phyloP scores from a whole-genome alignment of 2,888 invertebrate genomes.

The Boloria selene region DNA sequence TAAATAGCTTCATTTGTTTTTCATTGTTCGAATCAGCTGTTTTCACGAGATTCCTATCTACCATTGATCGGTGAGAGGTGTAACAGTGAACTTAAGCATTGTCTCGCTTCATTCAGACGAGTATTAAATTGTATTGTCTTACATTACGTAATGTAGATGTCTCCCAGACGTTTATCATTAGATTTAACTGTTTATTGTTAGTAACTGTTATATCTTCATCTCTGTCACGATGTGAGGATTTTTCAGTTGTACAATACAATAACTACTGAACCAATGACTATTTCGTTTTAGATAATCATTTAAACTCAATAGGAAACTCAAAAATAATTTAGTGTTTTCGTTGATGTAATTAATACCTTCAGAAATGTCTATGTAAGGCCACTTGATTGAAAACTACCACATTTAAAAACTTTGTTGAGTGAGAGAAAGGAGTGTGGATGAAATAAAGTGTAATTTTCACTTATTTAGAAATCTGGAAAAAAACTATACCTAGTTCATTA shows the following conservation, averaged over 20 bases:
- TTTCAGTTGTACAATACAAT: neutral
- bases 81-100: conserved; percentile 67
- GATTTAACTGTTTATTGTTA: conserved; percentile 32
- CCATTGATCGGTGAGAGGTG: conserved; percentile 69
- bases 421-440: no score
- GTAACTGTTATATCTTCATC: conserved; percentile 24
- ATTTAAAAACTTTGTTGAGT: no score
- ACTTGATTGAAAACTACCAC: no score
- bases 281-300: neutral
- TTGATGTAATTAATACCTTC: no score
- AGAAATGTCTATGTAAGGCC: no score
- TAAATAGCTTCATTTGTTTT: conserved; percentile 77
- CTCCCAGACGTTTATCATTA: conserved; percentile 40
- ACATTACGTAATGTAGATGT: conserved; percentile 52
- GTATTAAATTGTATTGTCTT: conserved; percentile 67
- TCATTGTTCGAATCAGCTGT: conserved; percentile 78
- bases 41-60: conserved; percentile 70
- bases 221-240: neutral
- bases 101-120: conserved; percentile 56
- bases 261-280: neutral
- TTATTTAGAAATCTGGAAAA: no score
- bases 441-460: no score
- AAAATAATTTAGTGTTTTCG: no score
- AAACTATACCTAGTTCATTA: no score
- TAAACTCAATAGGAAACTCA: no score